Evolutionary conservation across 2,888 invertebrate species (phyloP).

Genomic region (Epinotia brunnichana): DNA sequence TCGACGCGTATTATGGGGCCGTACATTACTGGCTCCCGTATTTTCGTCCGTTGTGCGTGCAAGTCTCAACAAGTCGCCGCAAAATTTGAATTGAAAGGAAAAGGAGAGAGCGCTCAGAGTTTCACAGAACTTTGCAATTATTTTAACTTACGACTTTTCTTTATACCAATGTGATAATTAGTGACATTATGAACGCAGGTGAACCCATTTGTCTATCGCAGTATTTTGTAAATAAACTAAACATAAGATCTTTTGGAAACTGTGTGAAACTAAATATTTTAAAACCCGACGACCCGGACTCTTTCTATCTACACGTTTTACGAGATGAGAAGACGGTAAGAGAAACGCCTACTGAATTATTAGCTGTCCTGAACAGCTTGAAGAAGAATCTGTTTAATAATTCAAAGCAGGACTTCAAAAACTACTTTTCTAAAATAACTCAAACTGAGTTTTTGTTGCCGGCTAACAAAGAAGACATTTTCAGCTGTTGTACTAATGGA

Average conservation of each 20-base stretch:
- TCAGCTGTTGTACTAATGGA: slow-evolving; percentile 58
- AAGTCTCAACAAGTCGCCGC: slow-evolving; percentile 66
- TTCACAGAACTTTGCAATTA: slow-evolving; percentile 3
- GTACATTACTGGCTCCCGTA: too few species aligned
- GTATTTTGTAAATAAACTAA: slow-evolving; percentile 74
- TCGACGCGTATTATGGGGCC: too few species aligned
- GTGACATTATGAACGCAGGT: slow-evolving; percentile 17
- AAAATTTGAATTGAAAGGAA: slow-evolving; percentile 54
- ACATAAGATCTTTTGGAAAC: slow-evolving; percentile 69
- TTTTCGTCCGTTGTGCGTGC: slow-evolving; percentile 49
- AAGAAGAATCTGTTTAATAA: slow-evolving; percentile 59
- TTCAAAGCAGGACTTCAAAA: slow-evolving; percentile 65
- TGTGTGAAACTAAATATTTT: slow-evolving; percentile 60
- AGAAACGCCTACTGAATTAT: slow-evolving; percentile 55
- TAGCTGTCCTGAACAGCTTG: slow-evolving; percentile 53
- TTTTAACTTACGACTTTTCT: neutral
- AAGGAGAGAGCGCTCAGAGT: neutral
- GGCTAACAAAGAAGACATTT: slow-evolving; percentile 63
- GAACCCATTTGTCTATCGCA: slow-evolving; percentile 66
- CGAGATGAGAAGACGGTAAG: slow-evolving; percentile 55
- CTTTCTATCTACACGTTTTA: slow-evolving; percentile 56
- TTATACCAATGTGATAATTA: neutral
- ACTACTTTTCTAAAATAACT: slow-evolving; percentile 55
- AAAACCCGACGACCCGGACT: slow-evolving; percentile 52
- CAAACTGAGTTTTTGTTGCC: slow-evolving; percentile 50